Evolutionary conservation across 2,113 vertebrate genomes (phyloP).

Genomic region (Raja brachyura): DNA sequence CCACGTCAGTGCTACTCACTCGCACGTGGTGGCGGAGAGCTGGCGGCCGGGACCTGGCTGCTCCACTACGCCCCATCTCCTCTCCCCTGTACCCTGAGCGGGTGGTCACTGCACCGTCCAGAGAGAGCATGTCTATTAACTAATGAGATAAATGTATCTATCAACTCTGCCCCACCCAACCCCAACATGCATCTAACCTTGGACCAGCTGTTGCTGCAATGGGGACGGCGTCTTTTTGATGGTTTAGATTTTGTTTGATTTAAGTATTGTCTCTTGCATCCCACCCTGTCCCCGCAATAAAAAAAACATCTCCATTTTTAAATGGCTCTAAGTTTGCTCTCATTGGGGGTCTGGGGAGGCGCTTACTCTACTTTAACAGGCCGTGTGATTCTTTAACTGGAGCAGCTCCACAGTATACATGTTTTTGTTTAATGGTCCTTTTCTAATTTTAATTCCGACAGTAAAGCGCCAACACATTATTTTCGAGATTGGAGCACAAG

Average conservation of each 20-base stretch:
- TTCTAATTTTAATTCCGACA: conserved; percentile 9
- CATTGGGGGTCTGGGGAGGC: neutral
- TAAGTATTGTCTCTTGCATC: too few relatives aligned
- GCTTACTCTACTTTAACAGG: neutral
- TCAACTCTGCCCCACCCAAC: neutral
- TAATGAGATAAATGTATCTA: neutral
- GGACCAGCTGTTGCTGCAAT: neutral
- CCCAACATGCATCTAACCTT: neutral
- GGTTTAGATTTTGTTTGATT: neutral
- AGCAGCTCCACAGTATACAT: neutral
- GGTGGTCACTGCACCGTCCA: neutral
- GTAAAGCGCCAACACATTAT: neutral
- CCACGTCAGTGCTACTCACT: neutral
- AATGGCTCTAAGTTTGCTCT: neutral
- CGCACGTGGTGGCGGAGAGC: conserved; percentile 20
- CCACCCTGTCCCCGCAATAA: neutral
- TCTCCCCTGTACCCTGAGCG: neutral
- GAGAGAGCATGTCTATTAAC: neutral
- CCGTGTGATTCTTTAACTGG: neutral
- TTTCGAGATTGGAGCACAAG: neutral
- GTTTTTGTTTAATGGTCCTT: neutral
- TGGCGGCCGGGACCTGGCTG: neutral
- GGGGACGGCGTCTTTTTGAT: neutral
- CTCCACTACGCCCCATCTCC: neutral
- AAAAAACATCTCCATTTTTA: neutral